Evolutionary conservation across 2,888 invertebrate genomes (phyloP).

Genomic region (Monochamus alternatus): DNA sequence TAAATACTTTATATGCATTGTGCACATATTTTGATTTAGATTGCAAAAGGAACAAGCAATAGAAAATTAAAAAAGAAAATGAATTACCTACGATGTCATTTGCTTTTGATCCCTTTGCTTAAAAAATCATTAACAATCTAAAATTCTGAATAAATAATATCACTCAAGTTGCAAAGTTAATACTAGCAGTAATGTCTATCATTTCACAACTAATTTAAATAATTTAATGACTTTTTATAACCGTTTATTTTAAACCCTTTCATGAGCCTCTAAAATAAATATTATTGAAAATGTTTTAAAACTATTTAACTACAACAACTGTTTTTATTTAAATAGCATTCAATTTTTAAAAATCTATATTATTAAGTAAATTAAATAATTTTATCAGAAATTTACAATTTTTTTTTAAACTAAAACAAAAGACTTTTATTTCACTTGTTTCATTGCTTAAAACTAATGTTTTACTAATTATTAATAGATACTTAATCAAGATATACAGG

Average conservation of each 20-base stretch:
- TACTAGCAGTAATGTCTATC: conserved; percentile 29
- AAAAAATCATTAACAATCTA: background rate
- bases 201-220: background rate
- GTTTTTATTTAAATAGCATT: background rate
- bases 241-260: background rate
- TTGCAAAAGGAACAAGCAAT: background rate
- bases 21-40: background rate
- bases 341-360: background rate
- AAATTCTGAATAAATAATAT: conserved; percentile 34
- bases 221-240: background rate
- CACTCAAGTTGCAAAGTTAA: conserved; percentile 31
- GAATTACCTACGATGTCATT: background rate
- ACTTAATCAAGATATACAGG: no score
- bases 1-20: conserved; percentile 12
- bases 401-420: no score
- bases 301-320: background rate
- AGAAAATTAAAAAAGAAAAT: background rate
- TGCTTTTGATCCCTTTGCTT: conserved; percentile 2
- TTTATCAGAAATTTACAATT: no score
- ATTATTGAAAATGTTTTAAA: background rate
- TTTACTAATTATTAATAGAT: no score
- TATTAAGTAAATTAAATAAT: no score
- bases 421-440: no score
- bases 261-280: background rate
- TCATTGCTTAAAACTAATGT: no score